phyloP scores from a whole-genome alignment of 2,888 invertebrate species.

The Sphecodes monilicornis region DNA sequence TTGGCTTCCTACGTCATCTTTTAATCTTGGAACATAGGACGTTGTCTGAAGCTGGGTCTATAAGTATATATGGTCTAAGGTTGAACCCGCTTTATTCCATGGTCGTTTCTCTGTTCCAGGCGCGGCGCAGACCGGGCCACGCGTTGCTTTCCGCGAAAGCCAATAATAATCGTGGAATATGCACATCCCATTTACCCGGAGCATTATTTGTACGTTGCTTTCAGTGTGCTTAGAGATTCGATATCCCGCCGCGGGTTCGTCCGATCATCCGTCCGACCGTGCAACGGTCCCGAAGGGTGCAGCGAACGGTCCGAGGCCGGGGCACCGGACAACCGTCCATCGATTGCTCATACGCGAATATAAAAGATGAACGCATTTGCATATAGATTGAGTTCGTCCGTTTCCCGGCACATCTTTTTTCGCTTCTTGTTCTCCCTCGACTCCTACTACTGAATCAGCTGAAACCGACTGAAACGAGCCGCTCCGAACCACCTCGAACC shows the following conservation, averaged over 20 bases:
- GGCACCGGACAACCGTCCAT: conserved; percentile 54
- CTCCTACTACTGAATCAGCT: conserved; percentile 42
- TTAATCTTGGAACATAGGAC: no score
- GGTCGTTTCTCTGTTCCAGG: not conserved
- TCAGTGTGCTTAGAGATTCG: conserved; percentile 35
- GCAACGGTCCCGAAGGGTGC: conserved; percentile 41
- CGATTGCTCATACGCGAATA: conserved; percentile 69
- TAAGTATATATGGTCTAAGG: no score
- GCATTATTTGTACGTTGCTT: conserved; percentile 46
- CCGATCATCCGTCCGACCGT: conserved; percentile 25
- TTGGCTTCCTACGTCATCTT: no score
- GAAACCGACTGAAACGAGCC: conserved; percentile 10
- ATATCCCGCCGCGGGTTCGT: conserved; percentile 42
- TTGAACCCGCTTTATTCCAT: conserved; percentile 11
- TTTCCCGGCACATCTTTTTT: conserved; percentile 51
- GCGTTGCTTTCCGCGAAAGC: conserved; percentile 26
- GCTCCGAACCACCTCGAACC: not conserved
- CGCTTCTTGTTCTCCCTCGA: conserved; percentile 11
- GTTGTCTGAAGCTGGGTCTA: no score
- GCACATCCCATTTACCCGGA: conserved; percentile 39
- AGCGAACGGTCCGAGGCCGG: conserved; percentile 6
- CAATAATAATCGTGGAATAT: conserved; percentile 22
- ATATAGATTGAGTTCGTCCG: conserved; percentile 75
- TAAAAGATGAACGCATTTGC: conserved; percentile 73
- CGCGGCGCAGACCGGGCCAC: not conserved